Evolutionary conservation across 2,888 invertebrate species (phyloP).

Genomic region (Athrips mouffetella): DNA sequence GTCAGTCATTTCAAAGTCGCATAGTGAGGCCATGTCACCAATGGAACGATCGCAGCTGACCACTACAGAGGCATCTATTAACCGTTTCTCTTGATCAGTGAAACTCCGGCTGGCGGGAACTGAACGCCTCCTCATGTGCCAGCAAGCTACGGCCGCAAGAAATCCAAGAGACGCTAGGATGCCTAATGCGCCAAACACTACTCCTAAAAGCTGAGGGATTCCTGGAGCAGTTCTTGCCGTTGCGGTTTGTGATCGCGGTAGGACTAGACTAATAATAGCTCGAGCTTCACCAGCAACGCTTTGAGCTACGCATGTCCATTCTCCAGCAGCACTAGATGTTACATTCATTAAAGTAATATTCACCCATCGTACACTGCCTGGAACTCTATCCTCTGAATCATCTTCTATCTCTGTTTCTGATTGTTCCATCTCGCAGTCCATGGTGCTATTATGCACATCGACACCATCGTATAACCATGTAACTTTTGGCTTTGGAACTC

Average conservation of each 20-base stretch:
- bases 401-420: constrained; percentile 62
- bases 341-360: constrained; percentile 91
- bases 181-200: constrained; percentile 85
- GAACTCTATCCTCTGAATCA: constrained; percentile 63
- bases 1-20: constrained; percentile 71
- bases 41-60: constrained; percentile 82
- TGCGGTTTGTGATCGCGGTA: constrained; percentile 82
- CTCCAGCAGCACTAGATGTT: constrained; percentile 89
- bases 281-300: constrained; percentile 82
- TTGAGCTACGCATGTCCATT: constrained; percentile 89
- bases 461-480: constrained; percentile 89
- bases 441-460: constrained; percentile 63
- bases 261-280: constrained; percentile 78
- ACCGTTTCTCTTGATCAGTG: constrained; percentile 91
- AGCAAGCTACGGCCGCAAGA: constrained; percentile 70
- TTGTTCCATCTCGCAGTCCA: constrained; percentile 72
- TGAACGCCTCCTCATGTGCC: constrained; percentile 85
- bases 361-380: constrained; percentile 82
- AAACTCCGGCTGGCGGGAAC: constrained; percentile 84
- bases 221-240: constrained; percentile 86
- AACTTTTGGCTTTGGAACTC: constrained; percentile 90
- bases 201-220: constrained; percentile 84
- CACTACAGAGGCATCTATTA: constrained; percentile 86
- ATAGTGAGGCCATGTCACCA: constrained; percentile 80
- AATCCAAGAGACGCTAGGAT: constrained; percentile 83